Conservation (phyloP, 2,113 vertebrate species). For the Hylia prasina region DNA sequence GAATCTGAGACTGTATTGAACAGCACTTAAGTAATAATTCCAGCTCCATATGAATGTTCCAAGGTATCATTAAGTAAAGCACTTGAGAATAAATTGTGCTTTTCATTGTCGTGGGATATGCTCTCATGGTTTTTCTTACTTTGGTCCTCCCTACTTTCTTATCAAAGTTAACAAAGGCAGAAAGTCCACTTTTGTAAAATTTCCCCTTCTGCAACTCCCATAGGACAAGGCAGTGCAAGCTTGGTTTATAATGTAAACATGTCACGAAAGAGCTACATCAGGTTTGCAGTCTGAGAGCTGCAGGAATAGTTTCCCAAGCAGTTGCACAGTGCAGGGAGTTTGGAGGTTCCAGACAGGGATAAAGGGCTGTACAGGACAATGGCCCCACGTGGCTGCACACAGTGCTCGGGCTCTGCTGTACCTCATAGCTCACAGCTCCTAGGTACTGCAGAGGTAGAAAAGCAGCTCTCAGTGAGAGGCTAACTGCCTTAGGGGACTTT, state of each 20-base stretch:
- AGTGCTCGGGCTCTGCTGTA: neutral
- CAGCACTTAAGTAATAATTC: neutral
- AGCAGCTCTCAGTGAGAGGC: neutral
- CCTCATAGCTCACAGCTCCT: neutral
- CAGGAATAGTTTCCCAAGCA: neutral
- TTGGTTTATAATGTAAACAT: neutral
- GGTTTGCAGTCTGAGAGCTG: neutral
- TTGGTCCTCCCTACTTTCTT: neutral
- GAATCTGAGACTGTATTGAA: neutral
- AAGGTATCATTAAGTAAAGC: neutral
- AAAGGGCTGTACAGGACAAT: neutral
- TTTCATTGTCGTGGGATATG: neutral
- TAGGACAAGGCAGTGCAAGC: neutral
- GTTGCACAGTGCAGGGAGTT: neutral
- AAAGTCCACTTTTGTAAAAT: neutral
- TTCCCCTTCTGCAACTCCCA: neutral
- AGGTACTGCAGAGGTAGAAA: neutral
- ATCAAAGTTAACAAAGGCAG: neutral
- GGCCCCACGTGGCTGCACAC: neutral
- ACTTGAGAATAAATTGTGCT: conserved; percentile 4
- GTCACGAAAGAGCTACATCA: neutral
- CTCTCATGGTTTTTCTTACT: neutral
- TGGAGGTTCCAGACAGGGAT: neutral
- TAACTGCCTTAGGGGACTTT: neutral
- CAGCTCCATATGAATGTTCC: neutral